A percentile compares a stretch with the other conserved stretches of the same genome.
These are phyloP conservation scores for Oenanthe oenanthe DNA, from an alignment of 2,113 vertebrate genomes.

Conservation along the genomic window DNA sequence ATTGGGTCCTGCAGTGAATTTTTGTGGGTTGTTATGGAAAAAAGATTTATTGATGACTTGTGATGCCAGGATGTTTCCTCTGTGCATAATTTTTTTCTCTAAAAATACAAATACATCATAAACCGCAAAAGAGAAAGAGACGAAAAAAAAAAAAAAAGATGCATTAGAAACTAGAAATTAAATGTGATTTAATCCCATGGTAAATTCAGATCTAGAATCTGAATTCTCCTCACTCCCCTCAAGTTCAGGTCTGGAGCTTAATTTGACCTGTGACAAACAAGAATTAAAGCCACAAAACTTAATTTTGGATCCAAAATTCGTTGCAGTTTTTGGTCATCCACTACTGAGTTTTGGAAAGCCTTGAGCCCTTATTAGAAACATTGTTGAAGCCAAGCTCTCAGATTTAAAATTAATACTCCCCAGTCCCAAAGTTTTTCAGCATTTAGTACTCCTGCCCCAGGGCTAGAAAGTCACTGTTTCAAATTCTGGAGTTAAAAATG, in stretches of 20 bases:
- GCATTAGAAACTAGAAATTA: not conserved
- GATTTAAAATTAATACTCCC: slow-evolving; percentile 38
- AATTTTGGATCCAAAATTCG: not conserved
- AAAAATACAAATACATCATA: not conserved
- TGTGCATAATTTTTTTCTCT: not conserved
- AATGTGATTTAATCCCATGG: fast-evolving
- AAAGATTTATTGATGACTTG: slow-evolving; percentile 18
- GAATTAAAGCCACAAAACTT: not conserved
- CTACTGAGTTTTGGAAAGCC: not conserved
- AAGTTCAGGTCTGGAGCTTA: not conserved
- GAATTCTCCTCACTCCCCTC: not conserved
- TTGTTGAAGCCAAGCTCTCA: slow-evolving; percentile 25
- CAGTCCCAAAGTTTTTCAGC: slow-evolving; percentile 20
- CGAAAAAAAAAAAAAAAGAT: no score
- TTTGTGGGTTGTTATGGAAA: slow-evolving; percentile 50
- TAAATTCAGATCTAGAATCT: not conserved
- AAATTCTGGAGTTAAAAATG: slow-evolving; percentile 58
- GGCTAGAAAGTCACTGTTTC: slow-evolving; percentile 42
- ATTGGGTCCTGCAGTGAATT: slow-evolving; percentile 45
- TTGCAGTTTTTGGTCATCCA: slow-evolving; percentile 22
- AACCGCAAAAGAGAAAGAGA: not conserved
- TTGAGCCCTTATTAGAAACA: slow-evolving; percentile 15
- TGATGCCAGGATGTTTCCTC: not conserved
- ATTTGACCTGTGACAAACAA: slow-evolving; percentile 9
- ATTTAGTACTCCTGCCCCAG: slow-evolving; percentile 22